Conservation (phyloP, 2,113 vertebrate species). For the Chroicocephalus ridibundus region DNA sequence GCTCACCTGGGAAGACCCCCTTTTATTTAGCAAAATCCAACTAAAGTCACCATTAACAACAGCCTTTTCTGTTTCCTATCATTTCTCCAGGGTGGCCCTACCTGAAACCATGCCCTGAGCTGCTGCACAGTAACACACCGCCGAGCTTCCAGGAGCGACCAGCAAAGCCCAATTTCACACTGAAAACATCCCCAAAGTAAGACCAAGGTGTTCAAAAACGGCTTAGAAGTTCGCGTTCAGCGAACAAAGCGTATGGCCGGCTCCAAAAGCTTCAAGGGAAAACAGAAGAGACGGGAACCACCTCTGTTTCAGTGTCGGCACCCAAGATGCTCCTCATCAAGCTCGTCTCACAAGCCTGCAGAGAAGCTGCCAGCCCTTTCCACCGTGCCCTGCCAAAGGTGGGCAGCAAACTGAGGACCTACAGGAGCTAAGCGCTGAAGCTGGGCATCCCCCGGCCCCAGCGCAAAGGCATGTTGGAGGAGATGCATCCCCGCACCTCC, state of each 20-base stretch:
- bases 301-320: not conserved
- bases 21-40: not conserved
- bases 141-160: not conserved
- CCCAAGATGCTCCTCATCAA: not conserved
- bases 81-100: not conserved
- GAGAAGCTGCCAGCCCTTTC: not conserved
- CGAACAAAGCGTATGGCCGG: not conserved
- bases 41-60: not conserved
- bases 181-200: fast-evolving
- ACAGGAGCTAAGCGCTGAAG: not conserved
- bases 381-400: not conserved
- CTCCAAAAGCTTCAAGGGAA: not conserved
- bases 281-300: not conserved
- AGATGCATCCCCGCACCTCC: not conserved
- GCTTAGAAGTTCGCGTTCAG: not conserved
- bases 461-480: not conserved
- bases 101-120: not conserved
- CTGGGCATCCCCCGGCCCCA: not conserved
- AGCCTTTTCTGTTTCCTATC: not conserved
- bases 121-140: fast-evolving
- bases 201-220: not conserved
- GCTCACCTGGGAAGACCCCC: not conserved
- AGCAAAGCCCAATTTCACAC: not conserved
- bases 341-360: fast-evolving
- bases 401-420: not conserved